These are phyloP conservation scores for Pinctada fucata DNA, from an alignment of 2,888 invertebrate species.

Conservation along the genomic window DNA sequence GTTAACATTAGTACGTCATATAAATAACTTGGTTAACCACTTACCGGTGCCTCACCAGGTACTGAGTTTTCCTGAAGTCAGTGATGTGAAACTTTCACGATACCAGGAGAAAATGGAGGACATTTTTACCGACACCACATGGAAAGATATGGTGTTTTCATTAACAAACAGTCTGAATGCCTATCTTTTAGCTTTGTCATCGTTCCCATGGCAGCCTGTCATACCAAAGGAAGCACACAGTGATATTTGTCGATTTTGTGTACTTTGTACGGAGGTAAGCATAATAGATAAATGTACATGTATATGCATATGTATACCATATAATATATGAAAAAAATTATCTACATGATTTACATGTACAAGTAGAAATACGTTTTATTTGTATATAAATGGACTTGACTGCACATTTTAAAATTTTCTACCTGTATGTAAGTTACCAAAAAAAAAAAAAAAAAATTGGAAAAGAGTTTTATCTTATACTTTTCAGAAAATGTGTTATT, in stretches of 20 bases:
- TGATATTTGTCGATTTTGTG: conserved; percentile 81
- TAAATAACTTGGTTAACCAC: conserved; percentile 79
- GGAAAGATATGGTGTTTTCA: conserved; percentile 79
- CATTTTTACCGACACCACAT: conserved; percentile 79
- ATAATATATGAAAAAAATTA: neutral
- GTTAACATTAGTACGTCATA: conserved; percentile 79
- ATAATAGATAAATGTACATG: neutral
- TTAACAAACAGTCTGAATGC: conserved; percentile 78
- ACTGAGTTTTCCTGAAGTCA: conserved; percentile 63
- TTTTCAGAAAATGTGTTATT: no score
- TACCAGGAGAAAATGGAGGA: conserved; percentile 79
- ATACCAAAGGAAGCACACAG: conserved; percentile 78
- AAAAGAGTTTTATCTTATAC: no score
- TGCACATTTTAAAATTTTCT: no score
- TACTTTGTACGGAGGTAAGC: conserved; percentile 81
- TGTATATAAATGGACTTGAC: no score
- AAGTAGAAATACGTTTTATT: neutral
- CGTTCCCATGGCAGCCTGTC: conserved; percentile 77
- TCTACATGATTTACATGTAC: neutral
- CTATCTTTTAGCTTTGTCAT: conserved; percentile 79
- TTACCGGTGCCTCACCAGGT: conserved; percentile 81
- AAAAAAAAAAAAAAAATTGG: no score
- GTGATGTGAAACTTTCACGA: conserved; percentile 73
- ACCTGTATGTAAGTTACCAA: no score
- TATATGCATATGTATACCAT: neutral